Percentiles rank a stretch among this genome's conserved stretches.
phyloP scores from a whole-genome alignment of 2,888 invertebrate species.

The Drosophila barbarae region DNA sequence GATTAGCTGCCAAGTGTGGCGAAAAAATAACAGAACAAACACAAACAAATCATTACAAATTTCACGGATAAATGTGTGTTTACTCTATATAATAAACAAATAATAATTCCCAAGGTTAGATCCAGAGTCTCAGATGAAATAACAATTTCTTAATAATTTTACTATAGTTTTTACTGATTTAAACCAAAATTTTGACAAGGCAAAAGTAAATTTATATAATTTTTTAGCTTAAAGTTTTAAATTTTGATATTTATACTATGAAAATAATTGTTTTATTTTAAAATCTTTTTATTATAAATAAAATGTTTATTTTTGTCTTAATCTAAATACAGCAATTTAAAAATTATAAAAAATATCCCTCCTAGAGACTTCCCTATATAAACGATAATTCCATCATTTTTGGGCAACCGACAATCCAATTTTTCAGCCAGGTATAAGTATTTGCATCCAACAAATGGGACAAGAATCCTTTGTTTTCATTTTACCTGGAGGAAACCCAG shows the following conservation, averaged over 20 bases:
- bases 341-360: not conserved
- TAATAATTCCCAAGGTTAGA: not conserved
- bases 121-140: not conserved
- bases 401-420: not conserved
- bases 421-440: conserved; percentile 8
- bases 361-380: not conserved
- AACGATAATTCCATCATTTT: not conserved
- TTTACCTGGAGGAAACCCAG: conserved; percentile 1
- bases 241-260: no score
- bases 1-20: conserved; percentile 27
- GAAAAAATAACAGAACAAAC: not conserved
- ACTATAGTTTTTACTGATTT: not conserved
- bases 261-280: no score
- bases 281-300: no score
- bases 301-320: no score
- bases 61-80: not conserved
- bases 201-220: no score
- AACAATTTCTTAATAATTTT: not conserved
- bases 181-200: no score
- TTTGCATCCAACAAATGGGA: not conserved
- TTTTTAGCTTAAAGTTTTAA: no score
- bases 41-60: not conserved
- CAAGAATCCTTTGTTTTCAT: not conserved
- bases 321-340: not conserved
- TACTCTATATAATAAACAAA: not conserved